Conservation (phyloP, 2,888 invertebrate genomes). For the Ephialtes manifestator region DNA sequence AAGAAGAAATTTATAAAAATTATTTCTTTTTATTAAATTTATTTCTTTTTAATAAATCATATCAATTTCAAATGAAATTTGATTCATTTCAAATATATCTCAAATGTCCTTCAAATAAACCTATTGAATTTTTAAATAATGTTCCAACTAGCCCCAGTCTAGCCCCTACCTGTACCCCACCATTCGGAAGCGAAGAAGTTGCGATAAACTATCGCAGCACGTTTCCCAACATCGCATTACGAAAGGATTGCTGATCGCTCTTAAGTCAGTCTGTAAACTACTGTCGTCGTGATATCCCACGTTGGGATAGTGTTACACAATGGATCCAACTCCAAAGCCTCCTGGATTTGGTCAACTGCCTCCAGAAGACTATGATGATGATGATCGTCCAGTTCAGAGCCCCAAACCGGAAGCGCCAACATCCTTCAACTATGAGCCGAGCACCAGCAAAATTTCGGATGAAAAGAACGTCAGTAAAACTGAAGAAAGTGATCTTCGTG, state of each 20-base stretch:
- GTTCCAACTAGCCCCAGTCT: too few species aligned
- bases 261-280: not conserved
- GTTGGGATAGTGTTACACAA: not conserved
- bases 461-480: not conserved
- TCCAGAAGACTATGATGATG: not conserved
- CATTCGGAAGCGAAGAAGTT: not conserved
- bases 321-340: constrained; percentile 42
- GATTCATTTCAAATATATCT: too few species aligned
- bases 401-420: constrained; percentile 48
- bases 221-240: not conserved
- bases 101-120: too few species aligned
- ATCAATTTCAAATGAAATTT: too few species aligned
- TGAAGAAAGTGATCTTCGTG: not conserved
- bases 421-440: not conserved
- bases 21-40: too few species aligned
- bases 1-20: too few species aligned
- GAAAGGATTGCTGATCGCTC: constrained; percentile 2
- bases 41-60: too few species aligned
- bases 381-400: constrained; percentile 19
- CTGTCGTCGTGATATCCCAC: not conserved
- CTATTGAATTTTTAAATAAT: too few species aligned
- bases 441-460: not conserved
- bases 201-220: constrained; percentile 13
- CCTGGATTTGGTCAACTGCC: constrained; percentile 1
- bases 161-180: not conserved